Conservation (phyloP, 2,797 vertebrate species). For the Erpetoichthys calabaricus region DNA sequence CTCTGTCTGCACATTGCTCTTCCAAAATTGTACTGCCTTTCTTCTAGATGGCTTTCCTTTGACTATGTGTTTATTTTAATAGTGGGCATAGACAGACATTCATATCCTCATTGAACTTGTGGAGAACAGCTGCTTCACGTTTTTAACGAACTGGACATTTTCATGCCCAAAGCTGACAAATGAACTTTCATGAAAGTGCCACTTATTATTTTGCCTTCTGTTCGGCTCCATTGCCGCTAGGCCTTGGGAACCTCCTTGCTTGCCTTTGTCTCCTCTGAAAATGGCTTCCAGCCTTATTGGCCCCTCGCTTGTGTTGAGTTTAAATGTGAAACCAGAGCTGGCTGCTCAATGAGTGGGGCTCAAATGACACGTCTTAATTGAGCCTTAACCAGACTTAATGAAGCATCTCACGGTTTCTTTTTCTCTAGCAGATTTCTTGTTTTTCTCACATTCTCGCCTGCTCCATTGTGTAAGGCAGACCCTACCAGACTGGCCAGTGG, state of each 20-base stretch:
- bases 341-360: slow-evolving; percentile 1
- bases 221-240: not conserved
- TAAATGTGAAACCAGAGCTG: not conserved
- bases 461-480: not conserved
- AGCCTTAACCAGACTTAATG: slow-evolving; percentile 3
- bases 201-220: not conserved
- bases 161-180: slow-evolving; percentile 20
- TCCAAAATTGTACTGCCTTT: too few relatives aligned
- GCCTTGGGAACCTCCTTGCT: too few relatives aligned
- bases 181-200: slow-evolving; percentile 29
- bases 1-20: too few relatives aligned
- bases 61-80: too few relatives aligned
- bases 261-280: not conserved
- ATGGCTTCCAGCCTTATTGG: not conserved
- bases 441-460: not conserved
- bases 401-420: slow-evolving; percentile 7
- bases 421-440: not conserved
- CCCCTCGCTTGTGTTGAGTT: not conserved
- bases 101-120: too few relatives aligned
- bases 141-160: too few relatives aligned
- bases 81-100: too few relatives aligned
- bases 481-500: slow-evolving; percentile 1
- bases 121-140: too few relatives aligned
- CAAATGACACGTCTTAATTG: slow-evolving; percentile 4
- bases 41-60: too few relatives aligned